Evolutionary conservation across 2,888 invertebrate genomes (phyloP).

Genomic region (Coleophora flavipennella): DNA sequence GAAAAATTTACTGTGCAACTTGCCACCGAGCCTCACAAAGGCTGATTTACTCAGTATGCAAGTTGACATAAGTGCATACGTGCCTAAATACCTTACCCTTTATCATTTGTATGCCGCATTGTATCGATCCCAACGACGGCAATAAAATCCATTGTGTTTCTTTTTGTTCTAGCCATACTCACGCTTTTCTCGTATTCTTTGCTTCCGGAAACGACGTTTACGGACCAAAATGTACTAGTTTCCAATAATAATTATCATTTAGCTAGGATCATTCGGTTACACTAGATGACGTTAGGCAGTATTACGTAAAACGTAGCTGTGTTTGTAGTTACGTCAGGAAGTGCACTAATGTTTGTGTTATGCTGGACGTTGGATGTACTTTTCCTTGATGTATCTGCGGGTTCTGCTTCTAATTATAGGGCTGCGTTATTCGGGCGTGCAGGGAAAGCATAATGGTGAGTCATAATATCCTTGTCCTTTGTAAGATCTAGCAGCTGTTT

Average conservation of each 20-base stretch:
- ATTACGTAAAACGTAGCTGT: not conserved
- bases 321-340: not conserved
- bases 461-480: too few species aligned
- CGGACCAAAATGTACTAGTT: not conserved
- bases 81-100: not conserved
- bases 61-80: not conserved
- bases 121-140: slow-evolving; percentile 5
- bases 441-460: slow-evolving; percentile 7
- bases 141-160: slow-evolving; percentile 2
- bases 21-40: too few species aligned
- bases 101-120: slow-evolving; percentile 15
- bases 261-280: not conserved
- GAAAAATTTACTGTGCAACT: too few species aligned
- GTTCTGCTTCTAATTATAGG: slow-evolving; percentile 1
- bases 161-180: slow-evolving; percentile 4
- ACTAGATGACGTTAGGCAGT: slow-evolving; percentile 1
- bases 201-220: not conserved
- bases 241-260: not conserved
- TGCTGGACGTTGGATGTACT: slow-evolving; percentile 1
- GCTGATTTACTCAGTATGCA: not conserved
- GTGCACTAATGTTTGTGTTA: not conserved
- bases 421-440: not conserved
- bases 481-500: too few species aligned
- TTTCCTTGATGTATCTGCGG: slow-evolving; percentile 3
- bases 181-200: slow-evolving; percentile 3